Evolutionary conservation across 2,797 vertebrate genomes (phyloP).

Genomic region (Trachops cirrhosus): DNA sequence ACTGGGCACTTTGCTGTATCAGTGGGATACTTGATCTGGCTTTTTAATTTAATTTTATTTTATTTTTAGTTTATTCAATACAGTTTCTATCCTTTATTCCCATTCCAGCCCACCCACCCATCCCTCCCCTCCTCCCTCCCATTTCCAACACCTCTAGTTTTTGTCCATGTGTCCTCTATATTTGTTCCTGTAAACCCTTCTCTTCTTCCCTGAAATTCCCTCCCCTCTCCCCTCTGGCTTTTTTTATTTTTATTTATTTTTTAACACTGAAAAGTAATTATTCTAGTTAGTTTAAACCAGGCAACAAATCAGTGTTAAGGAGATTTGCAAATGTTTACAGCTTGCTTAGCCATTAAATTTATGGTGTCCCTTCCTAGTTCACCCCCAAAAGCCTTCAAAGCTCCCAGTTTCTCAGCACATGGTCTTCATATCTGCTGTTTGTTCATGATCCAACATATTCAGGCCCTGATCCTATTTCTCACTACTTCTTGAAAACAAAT

Average conservation of each 20-base stretch:
- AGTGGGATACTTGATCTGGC: not conserved
- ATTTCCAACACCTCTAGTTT: too few species aligned
- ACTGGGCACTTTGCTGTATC: not conserved
- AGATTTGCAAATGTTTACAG: slow-evolving; percentile 16
- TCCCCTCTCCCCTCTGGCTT: too few species aligned
- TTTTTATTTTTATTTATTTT: not conserved
- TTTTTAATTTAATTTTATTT: not conserved
- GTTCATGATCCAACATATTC: not conserved
- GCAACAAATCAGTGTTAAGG: not conserved
- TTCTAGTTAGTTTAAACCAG: slow-evolving; percentile 30
- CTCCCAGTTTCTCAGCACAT: not conserved
- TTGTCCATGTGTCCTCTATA: too few species aligned
- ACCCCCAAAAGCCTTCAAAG: not conserved
- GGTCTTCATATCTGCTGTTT: not conserved
- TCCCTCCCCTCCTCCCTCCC: too few species aligned
- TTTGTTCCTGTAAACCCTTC: too few species aligned
- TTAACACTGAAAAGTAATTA: not conserved
- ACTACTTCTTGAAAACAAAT: not conserved
- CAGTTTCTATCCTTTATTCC: too few species aligned
- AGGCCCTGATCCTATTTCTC: not conserved
- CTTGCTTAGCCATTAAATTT: not conserved
- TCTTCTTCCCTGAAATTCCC: too few species aligned
- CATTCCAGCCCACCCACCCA: too few species aligned
- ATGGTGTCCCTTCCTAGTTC: not conserved
- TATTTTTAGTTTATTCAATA: too few species aligned